Evolutionary conservation across 35 echinoderm and acorn worm genomes (phyloP), one percentile per base, ranked within the genome.

Genomic region (Hemicentrotus pulcherrimus): DNA sequence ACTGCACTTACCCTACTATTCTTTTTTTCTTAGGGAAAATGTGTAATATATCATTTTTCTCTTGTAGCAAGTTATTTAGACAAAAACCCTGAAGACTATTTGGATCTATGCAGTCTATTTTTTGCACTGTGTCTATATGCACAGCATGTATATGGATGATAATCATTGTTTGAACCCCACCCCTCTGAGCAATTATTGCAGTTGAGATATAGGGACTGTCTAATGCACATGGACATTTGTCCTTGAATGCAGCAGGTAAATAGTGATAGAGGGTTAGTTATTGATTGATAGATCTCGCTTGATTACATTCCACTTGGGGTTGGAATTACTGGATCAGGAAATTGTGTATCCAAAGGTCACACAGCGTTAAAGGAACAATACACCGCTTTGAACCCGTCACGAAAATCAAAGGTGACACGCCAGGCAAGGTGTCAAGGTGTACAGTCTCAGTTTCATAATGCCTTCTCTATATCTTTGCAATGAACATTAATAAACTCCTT

Each of bases 241-340:
- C 65, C 65, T 78, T 78, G 65, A n/a, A 78, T 78, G 65, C 65
- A 78, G 19, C 65, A 78, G 18, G 65, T 78, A 78, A 78, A 78
- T 78, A 78, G 65, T n/a, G 65, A 78, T 78, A 78, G 22, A 78
- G 65, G 65, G 19, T 78, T 78, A 78, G 65, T 78, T 78, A 78
- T 78, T 78, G 65, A 78, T 78, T 78, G 65, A 78, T 78, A 78
- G 65, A 78, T 78, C 22, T 78, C 65, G 65, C 65, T 78, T 78
- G 65, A 78, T 78, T 78, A 78, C 65, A 78, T 78, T 78, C 65
- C 65, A 78, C 65, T 78, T 78, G 19, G 65, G 65, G 18, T 78
- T 78, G 65, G 65, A 78, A 78, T 78, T 78, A 78, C 65, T 78
- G 65, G 61, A 78, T 78, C 65, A 78, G 65, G 65, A 78, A 78